These are phyloP conservation scores for Diadegma fenestrale DNA, from an alignment of 2,888 invertebrate species.

Conservation along the genomic window DNA sequence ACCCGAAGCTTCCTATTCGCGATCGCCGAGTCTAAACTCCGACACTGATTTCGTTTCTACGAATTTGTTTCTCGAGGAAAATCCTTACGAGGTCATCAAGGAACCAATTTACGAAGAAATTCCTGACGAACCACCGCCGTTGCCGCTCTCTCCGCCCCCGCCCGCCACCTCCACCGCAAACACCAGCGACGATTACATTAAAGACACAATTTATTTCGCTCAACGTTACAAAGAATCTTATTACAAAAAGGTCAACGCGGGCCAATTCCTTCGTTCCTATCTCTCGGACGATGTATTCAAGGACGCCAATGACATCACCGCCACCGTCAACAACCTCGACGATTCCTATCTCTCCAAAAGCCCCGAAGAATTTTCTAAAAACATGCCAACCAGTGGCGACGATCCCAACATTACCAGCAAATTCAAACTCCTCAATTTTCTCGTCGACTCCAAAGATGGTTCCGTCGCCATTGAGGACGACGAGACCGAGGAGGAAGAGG, in stretches of 20 bases:
- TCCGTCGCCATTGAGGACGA: constrained; percentile 85
- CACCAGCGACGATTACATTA: constrained; percentile 87
- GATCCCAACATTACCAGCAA: constrained; percentile 87
- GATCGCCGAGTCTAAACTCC: constrained; percentile 77
- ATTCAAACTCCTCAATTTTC: constrained; percentile 95
- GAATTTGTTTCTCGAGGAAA: constrained; percentile 82
- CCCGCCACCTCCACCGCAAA: too few species aligned
- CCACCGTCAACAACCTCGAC: constrained; percentile 71
- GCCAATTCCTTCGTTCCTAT: constrained; percentile 78
- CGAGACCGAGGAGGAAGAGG: constrained; percentile 71
- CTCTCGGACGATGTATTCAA: constrained; percentile 77
- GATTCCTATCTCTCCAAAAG: constrained; percentile 76
- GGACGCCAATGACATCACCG: constrained; percentile 85
- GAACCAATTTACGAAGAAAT: constrained; percentile 86
- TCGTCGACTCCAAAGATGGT: constrained; percentile 90
- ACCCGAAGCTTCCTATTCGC: constrained; percentile 77
- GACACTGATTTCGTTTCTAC: constrained; percentile 80
- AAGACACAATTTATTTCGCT: constrained; percentile 88
- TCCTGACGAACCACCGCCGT: constrained; percentile 87
- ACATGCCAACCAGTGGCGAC: constrained; percentile 88
- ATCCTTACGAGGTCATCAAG: constrained; percentile 84
- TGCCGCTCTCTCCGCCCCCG: constrained; percentile 91
- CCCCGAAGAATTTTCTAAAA: constrained; percentile 79
- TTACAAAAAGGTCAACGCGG: constrained; percentile 77
- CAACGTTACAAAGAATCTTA: constrained; percentile 78